Evolutionary conservation across 2,113 vertebrate species (phyloP).

Genomic region (Fulmarus glacialis): DNA sequence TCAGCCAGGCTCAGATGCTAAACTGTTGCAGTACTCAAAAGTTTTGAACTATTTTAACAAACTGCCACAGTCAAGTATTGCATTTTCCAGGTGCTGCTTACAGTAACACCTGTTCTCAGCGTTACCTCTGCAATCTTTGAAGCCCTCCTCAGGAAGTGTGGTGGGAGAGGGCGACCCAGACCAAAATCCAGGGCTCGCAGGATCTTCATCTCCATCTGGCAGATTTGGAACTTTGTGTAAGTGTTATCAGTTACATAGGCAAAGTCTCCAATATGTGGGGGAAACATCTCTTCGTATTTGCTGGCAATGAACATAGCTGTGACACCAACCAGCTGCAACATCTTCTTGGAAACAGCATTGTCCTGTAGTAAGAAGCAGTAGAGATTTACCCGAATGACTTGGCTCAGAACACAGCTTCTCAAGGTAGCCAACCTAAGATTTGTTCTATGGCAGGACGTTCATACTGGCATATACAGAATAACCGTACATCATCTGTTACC

Average conservation of each 20-base stretch:
- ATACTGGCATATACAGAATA: background rate
- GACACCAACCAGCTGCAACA: slow-evolving; percentile 86
- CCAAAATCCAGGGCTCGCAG: slow-evolving; percentile 80
- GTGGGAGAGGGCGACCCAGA: slow-evolving; percentile 79
- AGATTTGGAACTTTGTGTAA: slow-evolving; percentile 81
- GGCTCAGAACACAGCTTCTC: background rate
- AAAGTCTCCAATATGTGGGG: slow-evolving; percentile 80
- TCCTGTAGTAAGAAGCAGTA: slow-evolving; percentile 59
- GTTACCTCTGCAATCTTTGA: slow-evolving; percentile 84
- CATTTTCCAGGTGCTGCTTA: background rate
- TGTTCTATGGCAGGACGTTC: background rate
- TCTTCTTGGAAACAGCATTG: slow-evolving; percentile 79
- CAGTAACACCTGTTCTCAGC: background rate
- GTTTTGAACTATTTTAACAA: background rate
- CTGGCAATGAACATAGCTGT: slow-evolving; percentile 88
- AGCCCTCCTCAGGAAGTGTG: slow-evolving; percentile 83
- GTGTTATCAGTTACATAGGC: slow-evolving; percentile 76
- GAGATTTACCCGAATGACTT: background rate
- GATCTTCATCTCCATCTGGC: slow-evolving; percentile 85
- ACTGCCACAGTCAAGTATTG: background rate
- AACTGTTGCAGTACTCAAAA: background rate
- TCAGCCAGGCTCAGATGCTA: background rate
- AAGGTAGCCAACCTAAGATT: background rate
- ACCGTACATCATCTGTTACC: background rate
- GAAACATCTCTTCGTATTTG: slow-evolving; percentile 87